Base-by-base conservation (phyloP, 37 sponge, comb jelly and placozoan genomes). In the Oopsacas minuta region DNA sequence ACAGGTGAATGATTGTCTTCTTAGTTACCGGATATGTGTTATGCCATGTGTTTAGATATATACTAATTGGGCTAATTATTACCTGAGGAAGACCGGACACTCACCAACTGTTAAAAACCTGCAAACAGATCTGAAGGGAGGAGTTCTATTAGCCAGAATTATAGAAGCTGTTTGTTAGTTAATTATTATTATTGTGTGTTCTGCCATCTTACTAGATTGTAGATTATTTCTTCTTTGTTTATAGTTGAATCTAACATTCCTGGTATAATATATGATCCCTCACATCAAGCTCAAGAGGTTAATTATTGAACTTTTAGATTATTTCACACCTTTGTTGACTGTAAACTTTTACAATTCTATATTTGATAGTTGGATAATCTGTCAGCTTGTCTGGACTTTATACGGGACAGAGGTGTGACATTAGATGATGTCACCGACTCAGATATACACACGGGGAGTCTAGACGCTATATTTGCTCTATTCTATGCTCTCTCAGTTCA, bases 11-110 rank as follows among this genome's bases (percentile, higher is more conserved):
- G 75, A 25, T 25, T 32, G 32, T 25, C 75, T 61, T 20, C 30
- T 32, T 61, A 61, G 30, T 61, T 61, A 61, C 28, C 75, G 7
- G 28, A n/a, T 61, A 34, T 61, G 75, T 42, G 15, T 42, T 42
- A 17, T 15, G 12, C 49, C 49, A 25, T 61, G 28, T 61, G 75
- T 12, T 61, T 61, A 92, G 89, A 42, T 91, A 10, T 91, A 91
- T 83, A 75, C 89, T 83, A 84, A 92, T 38, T 92, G 89, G 90
- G 92, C 88, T 75, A 91, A 91, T 82, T 87, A 91, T 46, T 84
- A 89, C 39, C 86, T 91, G 0, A 82, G 86, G 15, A 91, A 89
- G 52, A 51, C 39, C n/a, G 89, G 89, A 0, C 37, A 53, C 39
- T 34, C 85, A 25, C 28, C 75, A 25, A 32, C 75, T 32, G 75